Percentiles rank a stretch among this genome's conserved stretches.
Conservation (phyloP, 2,113 vertebrate species). For the Heterotilapia buettikoferi region DNA sequence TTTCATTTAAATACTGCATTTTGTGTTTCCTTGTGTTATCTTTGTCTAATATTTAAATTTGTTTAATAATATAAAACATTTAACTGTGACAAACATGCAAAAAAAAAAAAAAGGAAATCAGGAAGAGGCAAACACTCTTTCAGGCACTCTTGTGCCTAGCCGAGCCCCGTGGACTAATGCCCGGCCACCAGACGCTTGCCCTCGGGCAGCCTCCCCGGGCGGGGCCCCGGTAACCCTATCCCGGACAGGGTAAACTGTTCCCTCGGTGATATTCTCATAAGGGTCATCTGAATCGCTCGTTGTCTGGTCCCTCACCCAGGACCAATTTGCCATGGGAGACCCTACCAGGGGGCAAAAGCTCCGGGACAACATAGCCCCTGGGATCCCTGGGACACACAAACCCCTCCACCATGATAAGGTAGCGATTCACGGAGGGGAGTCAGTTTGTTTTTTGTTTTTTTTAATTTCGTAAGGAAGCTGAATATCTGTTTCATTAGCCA, state of each 20-base stretch:
- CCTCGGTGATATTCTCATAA: neutral
- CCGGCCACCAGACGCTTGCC: accelerated
- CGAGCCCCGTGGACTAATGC: neutral
- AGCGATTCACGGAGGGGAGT: accelerated
- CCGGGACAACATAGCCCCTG: neutral
- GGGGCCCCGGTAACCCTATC: neutral
- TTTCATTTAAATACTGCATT: neutral
- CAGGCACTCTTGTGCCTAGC: neutral
- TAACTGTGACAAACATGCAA: neutral
- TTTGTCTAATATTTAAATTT: neutral
- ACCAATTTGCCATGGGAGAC: neutral
- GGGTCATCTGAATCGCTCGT: accelerated
- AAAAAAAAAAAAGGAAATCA: accelerated
- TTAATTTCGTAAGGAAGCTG: neutral
- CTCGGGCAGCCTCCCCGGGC: accelerated
- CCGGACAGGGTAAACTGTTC: neutral
- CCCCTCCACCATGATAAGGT: neutral
- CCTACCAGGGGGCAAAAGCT: neutral
- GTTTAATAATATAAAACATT: neutral
- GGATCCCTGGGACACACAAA: neutral
- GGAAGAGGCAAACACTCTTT: neutral
- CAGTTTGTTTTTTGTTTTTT: neutral
- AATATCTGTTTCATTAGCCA: neutral
- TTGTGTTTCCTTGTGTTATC: neutral
- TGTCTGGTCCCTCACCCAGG: neutral